Evolutionary conservation across 2,888 invertebrate genomes (phyloP), one percentile per base, ranked within the genome.

Genomic region (Sarcophaga carnaria): DNA sequence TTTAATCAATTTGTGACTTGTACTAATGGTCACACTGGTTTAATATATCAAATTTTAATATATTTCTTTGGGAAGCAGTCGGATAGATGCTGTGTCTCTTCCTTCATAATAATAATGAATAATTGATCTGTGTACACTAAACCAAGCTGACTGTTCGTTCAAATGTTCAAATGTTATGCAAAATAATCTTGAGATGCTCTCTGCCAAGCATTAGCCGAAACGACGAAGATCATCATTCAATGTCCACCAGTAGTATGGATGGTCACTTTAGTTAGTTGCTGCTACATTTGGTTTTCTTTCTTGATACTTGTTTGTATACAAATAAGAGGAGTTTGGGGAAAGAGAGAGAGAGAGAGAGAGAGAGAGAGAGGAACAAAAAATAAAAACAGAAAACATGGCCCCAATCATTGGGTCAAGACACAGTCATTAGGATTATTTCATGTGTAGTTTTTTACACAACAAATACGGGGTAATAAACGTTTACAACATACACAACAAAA

Each of bases 371-470:
- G 27, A 17, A 14, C 17, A 70, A 64, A 37, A 37, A 27, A 69
- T 67, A 67, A 22, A 22, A 22, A 22, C 1, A 22, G 22, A 17
- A 63, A 77, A 71, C 83, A 83, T 85, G 80, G 79, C 77, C 74
- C 59, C 75, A 87, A 87, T 82, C 87, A 82, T 82, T 87, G 84
- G 87, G 87, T 87, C 87, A 84, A 84, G 75, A 71, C 76, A 76
- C 66, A 80, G 72, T 84, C 84, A 82, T 70, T 87, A 87, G 76
- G 84, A 87, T 87, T 84, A 84, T 81, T 84, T 75, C 84, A 84
- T 81, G 71, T 84, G 78, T 81, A 60, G 74, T 69, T 72, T 63
- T 67, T 25, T 37, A 20, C 49, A 70, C 37, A 69, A 47, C 27
- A 76, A 64, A 47, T 63, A 59, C 6, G 2, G 8, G 2, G 10